Evolutionary conservation across 2,113 vertebrate genomes (phyloP).

Genomic region (Uria lomvia): DNA sequence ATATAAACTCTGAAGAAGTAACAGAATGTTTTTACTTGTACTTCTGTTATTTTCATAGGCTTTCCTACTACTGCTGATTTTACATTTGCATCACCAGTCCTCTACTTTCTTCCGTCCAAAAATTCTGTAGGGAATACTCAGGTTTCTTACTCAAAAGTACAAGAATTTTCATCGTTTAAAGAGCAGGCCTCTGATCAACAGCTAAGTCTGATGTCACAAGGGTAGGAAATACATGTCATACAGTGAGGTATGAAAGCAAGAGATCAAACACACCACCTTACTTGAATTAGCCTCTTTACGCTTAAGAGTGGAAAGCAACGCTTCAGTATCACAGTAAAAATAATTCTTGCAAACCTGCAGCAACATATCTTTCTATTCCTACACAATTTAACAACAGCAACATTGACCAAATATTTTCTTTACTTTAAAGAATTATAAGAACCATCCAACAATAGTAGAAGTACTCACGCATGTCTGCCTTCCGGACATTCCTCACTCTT

Average conservation of each 20-base stretch:
- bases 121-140: background rate
- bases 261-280: background rate
- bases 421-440: background rate
- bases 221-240: background rate
- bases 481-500: constrained; percentile 55
- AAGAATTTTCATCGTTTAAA: background rate
- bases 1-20: background rate
- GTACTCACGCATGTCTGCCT: constrained; percentile 65
- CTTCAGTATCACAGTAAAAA: background rate
- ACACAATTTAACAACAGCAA: background rate
- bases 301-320: background rate
- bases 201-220: background rate
- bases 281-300: background rate
- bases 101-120: background rate
- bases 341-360: background rate
- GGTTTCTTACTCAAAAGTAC: background rate
- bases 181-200: background rate
- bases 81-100: background rate
- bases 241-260: background rate
- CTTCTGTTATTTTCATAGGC: background rate
- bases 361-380: background rate
- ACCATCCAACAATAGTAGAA: background rate
- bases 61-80: background rate
- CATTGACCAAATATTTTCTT: background rate
- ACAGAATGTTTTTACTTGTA: background rate